A percentile compares a stretch with the other conserved stretches of the same genome.
Conservation (phyloP, 2,888 invertebrate species). For the Eilema sororculum region DNA sequence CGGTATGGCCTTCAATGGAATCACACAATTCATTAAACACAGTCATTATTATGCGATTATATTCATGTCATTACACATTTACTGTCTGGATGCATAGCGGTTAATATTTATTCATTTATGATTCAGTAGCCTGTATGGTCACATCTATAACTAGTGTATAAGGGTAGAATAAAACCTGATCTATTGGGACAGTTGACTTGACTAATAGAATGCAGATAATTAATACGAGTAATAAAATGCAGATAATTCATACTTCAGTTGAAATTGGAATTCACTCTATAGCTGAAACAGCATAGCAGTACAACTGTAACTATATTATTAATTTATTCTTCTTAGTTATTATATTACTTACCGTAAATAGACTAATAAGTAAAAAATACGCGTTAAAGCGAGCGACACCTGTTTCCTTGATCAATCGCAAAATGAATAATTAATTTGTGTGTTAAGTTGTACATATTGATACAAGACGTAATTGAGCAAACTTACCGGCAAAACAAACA, state of each 20-base stretch:
- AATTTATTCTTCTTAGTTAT: not conserved
- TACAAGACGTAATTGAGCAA: slow-evolving; percentile 64
- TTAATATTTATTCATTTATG: slow-evolving; percentile 45
- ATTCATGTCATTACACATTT: slow-evolving; percentile 46
- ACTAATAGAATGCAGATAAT: no score
- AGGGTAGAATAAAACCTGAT: no score
- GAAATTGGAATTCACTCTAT: not conserved
- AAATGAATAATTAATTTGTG: slow-evolving; percentile 17
- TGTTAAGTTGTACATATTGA: slow-evolving; percentile 48
- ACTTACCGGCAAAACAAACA: slow-evolving; percentile 72
- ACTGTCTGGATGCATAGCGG: slow-evolving; percentile 32
- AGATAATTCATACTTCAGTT: not conserved
- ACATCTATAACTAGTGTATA: not conserved
- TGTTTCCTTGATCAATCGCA: not conserved
- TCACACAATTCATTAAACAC: slow-evolving; percentile 33
- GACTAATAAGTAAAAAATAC: not conserved
- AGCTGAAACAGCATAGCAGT: not conserved
- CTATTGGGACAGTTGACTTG: no score
- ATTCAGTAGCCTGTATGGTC: slow-evolving; percentile 13
- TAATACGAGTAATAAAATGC: no score
- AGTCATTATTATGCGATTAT: slow-evolving; percentile 45
- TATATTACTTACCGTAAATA: not conserved
- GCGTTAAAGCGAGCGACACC: not conserved
- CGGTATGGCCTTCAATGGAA: slow-evolving; percentile 4
- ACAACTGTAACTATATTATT: not conserved